Evolutionary conservation across 2,888 invertebrate species (phyloP), one percentile per base, ranked within the genome.

Genomic region (Exocentrus adspersus): DNA sequence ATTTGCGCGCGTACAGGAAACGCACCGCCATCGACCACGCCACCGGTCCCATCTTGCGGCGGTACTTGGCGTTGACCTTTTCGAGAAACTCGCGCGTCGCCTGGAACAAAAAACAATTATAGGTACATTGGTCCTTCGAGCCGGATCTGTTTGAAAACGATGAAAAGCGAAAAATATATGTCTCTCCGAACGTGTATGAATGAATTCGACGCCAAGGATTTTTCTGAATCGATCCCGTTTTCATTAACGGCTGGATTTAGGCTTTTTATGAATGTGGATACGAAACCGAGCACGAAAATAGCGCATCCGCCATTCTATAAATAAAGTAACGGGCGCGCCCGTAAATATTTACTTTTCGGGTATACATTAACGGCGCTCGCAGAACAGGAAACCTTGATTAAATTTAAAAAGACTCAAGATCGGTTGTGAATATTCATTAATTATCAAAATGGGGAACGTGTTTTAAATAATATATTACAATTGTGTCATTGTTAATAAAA

Each of bases 1-100:
- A 98, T 85, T 98, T 98, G 72, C 97, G 89, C 71, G 98, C 97
- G 77, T 92, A 89, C 77, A 96, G 85, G 85, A 96, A 96, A 84
- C 95, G 94, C 69, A 97, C 89, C 48, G 97, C 97, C n/a, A 94
- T 93, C 66, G 92, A 90, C 85, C 94, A 92, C 69, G 92, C 88
- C 53, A 94, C 88, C 28, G 89, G 87, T 14, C 84, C 84, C 43
- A 82, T 80, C 74, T 85, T 82, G 70, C 84, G 80, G 24, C 86
- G 86, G 48, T 86, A 86, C 71, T 86, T 85, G 64, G 86, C 85
- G 80, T 92, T 93, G 73, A 94, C 87, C 67, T 89, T 87, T 79
- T 92, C 92, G 73, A 93, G 85, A 81, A 94, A 94, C 78, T 91
- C 89, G 82, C 91, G 91, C 71, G 93, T 90, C 73, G 91, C 91